These are phyloP conservation scores for Drosophila equinoxialis DNA, from an alignment of 1,140 invertebrate genomes.

Conservation along the genomic window DNA sequence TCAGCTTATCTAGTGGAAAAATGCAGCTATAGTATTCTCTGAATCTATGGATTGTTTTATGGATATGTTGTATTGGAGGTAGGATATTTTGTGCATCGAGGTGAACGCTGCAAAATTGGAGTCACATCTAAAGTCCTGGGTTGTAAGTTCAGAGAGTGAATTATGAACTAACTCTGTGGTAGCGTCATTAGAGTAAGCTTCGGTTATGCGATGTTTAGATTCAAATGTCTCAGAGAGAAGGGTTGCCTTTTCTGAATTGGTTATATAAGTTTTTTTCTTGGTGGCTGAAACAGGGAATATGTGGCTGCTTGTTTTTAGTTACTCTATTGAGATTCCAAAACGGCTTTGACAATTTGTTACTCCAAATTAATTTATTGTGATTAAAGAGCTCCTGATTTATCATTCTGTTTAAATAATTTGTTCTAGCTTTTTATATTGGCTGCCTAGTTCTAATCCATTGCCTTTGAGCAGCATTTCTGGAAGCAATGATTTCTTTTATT, in stretches of 20 bases:
- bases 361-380: conserved; percentile 18
- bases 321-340: conserved; percentile 28
- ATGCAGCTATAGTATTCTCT: background rate
- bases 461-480: conserved; percentile 14
- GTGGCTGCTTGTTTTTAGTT: conserved; percentile 24
- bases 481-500: conserved; percentile 14
- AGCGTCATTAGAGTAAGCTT: too few relatives aligned
- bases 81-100: conserved; percentile 7
- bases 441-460: conserved; percentile 26
- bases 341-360: conserved; percentile 16
- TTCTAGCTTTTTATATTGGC: conserved; percentile 26
- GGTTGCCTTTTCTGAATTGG: conserved; percentile 17
- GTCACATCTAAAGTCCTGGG: too few relatives aligned
- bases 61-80: background rate
- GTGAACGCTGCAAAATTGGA: background rate
- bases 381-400: conserved; percentile 17
- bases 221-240: conserved; percentile 25
- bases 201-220: conserved; percentile 5
- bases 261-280: conserved; percentile 2
- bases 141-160: too few relatives aligned
- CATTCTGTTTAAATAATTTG: conserved; percentile 20
- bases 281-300: conserved; percentile 21
- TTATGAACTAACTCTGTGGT: too few relatives aligned
- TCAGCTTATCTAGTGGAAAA: background rate
- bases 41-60: background rate